Base-by-base conservation (phyloP, 2,113 vertebrate genomes). In the Trematocara macrostoma region DNA sequence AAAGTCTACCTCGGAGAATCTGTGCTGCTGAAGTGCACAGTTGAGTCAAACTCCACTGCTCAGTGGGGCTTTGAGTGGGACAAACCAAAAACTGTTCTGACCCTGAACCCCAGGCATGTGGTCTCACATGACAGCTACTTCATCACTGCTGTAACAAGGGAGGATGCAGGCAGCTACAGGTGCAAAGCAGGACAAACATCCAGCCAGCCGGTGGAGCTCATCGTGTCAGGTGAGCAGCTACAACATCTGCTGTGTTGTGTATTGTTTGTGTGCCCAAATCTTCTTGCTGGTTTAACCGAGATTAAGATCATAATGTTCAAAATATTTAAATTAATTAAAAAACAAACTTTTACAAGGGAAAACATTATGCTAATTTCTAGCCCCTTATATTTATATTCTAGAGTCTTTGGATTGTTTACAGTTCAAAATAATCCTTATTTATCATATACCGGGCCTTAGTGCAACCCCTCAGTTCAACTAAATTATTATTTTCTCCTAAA, bases 161-260 rank as follows among this genome's bases (percentile, higher is more conserved):
- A 93, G 61, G 94, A 95, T 0, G 67, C 34, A 0, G 94, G 91
- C 23, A 61, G n/a, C 2, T 94, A 95, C 86, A 51, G 20, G 87
- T 95, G 94, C 87, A 86, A 23, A 82, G 94, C 83, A 2, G 45
- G 90, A 83, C 56, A 31, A 29, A 18, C 15, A 29, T 49, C 26
- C 42, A 49, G 69, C 69, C 69, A 49, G 42, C 15, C 67, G 3
- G 61, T 74, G n/a, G 4, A 2, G 5, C 85, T 96, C 81, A 86
- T 3, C 8, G 92, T 95, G 85, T 92, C 85, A 86, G 95, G 95
- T 95, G 84, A 92, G 93, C 71, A 45, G 56, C 15, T 45, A 12
- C 34, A 42, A n/a, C 18, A 1, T 40, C 80, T 86, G 87, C 20
- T 12, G 52, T 55, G 52, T 23, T 23, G 11, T 23, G 52, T 11